A percentile compares a stretch with the other conserved stretches of the same genome.
These are phyloP conservation scores for Ophion obscuratus DNA, from an alignment of 2,888 invertebrate genomes.

Conservation along the genomic window DNA sequence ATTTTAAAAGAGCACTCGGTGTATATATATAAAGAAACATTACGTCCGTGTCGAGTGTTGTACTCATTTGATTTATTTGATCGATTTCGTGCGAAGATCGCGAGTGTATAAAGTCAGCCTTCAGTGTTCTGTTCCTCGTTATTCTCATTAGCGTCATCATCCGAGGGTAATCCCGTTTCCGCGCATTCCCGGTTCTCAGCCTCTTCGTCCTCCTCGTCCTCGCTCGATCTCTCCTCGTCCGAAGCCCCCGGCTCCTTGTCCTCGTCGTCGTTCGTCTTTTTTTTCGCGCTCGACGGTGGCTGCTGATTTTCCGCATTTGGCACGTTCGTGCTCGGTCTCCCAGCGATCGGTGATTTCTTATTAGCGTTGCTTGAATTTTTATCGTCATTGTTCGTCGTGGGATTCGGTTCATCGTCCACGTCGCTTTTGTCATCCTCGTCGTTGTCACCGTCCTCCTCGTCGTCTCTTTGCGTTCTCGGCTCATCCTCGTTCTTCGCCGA, in stretches of 20 bases:
- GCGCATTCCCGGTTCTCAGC: constrained; percentile 28
- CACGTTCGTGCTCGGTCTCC: constrained; percentile 38
- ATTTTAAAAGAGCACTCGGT: too few species aligned
- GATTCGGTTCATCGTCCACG: constrained; percentile 43
- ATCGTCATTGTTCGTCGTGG: constrained; percentile 12
- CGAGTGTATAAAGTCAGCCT: constrained; percentile 14
- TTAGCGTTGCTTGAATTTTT: constrained; percentile 48
- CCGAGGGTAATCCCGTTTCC: constrained; percentile 20
- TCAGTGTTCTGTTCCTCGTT: constrained; percentile 9
- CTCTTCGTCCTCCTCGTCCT: constrained; percentile 54
- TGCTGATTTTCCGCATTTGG: constrained; percentile 41
- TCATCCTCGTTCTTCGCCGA: constrained; percentile 37
- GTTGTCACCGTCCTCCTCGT: constrained; percentile 23
- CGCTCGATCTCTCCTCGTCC: constrained; percentile 50
- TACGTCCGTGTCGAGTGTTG: neutral
- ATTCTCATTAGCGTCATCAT: constrained; percentile 27
- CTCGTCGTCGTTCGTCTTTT: constrained; percentile 20
- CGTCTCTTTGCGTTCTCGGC: constrained; percentile 30
- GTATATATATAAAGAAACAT: neutral
- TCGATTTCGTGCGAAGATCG: neutral
- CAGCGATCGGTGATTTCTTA: constrained; percentile 51
- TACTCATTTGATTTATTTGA: neutral
- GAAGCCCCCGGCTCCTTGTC: constrained; percentile 39
- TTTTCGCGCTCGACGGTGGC: constrained; percentile 17
- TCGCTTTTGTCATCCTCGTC: constrained; percentile 34